Conservation (phyloP, 2,888 invertebrate species). For the Plebejus anna region DNA sequence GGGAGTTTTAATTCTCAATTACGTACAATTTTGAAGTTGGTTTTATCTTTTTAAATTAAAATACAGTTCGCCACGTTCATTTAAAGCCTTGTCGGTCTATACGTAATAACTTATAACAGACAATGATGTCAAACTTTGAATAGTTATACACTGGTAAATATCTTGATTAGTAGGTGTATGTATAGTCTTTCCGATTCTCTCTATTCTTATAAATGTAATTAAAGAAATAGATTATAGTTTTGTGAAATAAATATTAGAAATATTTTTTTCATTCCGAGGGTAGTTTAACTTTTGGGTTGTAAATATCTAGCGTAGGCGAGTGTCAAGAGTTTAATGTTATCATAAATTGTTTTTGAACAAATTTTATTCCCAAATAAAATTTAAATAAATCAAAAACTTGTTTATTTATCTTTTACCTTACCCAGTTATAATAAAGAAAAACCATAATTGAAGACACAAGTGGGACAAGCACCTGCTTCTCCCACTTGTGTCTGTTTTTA, state of each 20-base stretch:
- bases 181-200: conserved; percentile 47
- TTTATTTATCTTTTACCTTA: conserved; percentile 32
- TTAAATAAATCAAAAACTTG: conserved; percentile 43
- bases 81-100: too few relatives aligned
- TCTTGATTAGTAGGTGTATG: background rate
- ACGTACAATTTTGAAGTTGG: too few relatives aligned
- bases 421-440: background rate
- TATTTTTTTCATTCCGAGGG: conserved; percentile 63
- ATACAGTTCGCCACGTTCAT: too few relatives aligned
- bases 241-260: conserved; percentile 50
- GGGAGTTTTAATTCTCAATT: too few relatives aligned
- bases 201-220: conserved; percentile 49
- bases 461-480: too few relatives aligned
- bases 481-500: too few relatives aligned
- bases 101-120: too few relatives aligned
- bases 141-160: background rate
- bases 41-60: too few relatives aligned
- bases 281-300: conserved; percentile 47
- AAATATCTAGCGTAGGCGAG: conserved; percentile 49
- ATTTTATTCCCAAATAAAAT: conserved; percentile 73
- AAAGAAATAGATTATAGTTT: conserved; percentile 54
- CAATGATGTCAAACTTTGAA: too few relatives aligned
- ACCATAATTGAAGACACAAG: too few relatives aligned
- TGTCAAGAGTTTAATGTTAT: conserved; percentile 45
- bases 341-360: conserved; percentile 59